Base-by-base conservation (phyloP, 2,888 invertebrate species). In the Stictocephala bisonia region DNA sequence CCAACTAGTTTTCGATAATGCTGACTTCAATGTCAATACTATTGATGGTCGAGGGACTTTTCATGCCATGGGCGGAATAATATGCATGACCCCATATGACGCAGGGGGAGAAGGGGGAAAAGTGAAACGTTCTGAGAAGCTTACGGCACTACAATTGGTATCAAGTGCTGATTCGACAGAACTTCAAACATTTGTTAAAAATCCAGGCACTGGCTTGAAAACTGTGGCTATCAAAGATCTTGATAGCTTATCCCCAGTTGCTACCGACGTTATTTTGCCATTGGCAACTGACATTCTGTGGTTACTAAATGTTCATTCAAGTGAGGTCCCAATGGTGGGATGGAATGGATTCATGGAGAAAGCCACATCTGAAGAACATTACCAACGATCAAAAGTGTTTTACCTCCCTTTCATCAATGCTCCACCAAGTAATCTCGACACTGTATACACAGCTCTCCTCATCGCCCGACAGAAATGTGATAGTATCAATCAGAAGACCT, bases 381-480 rank as follows among this genome's bases (percentile, higher is more conserved):
- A 2, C 50, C 2, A 50, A 50, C 11, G 2, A 4, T 18, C n/a
- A 50, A 50, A 18, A 18, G 20, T 50, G 44, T 15, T 44, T 44
- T 44, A 44, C 35, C 11, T 35, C 11, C 35, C 6, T 35, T 35
- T 83, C 70, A 81, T 83, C 51, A 77, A 82, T 75, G 77, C 79
- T 56, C 81, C 81, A 58, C 80, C 82, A 31, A 80, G 77, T 74
- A 76, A 83, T 73, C 79, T 75, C 50, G 74, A 80, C 70, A 82
- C 81, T 26, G 77, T 82, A 44, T 79, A 76, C 41, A 81, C 82
- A 44, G 74, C 80, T 76, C 77, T 83, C 51, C 69, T 56, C 29
- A 69, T 73, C 75, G 79, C 80, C 70, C 15, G 75, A 51, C 50
- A 78, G 24, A 69, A 73, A 74, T 72, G 76, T 40, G 75, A 79